A percentile compares a stretch with the other conserved stretches of the same genome.
Evolutionary conservation across 2,797 vertebrate species (phyloP).

Genomic region (Hephaestus fuliginosus): DNA sequence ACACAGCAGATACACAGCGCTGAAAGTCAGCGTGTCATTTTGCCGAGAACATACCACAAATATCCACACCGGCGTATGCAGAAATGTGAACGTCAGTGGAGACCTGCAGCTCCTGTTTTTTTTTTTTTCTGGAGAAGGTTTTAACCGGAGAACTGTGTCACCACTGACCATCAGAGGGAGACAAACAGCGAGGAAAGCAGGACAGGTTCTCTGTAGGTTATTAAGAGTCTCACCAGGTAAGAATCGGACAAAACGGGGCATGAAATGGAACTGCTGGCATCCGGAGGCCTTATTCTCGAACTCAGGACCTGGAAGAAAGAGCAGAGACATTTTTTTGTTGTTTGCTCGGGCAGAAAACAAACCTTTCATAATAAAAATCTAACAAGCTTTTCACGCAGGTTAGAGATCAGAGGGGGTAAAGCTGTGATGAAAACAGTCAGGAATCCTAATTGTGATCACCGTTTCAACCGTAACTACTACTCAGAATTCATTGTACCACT

Average conservation of each 20-base stretch:
- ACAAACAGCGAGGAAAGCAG: background rate
- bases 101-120: background rate
- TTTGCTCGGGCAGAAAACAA: background rate
- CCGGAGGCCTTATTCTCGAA: slow-evolving; percentile 81
- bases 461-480: no score
- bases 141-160: background rate
- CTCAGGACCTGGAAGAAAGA: slow-evolving; percentile 87
- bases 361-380: background rate
- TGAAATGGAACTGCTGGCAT: slow-evolving; percentile 96
- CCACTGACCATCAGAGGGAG: slow-evolving; percentile 31
- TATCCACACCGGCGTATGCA: background rate
- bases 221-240: slow-evolving; percentile 89
- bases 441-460: no score
- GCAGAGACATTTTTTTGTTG: background rate
- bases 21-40: background rate
- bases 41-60: background rate
- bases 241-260: slow-evolving; percentile 98
- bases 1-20: background rate
- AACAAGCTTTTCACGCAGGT: background rate
- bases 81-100: background rate
- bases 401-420: background rate
- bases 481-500: background rate
- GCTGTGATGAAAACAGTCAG: no score
- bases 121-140: background rate
- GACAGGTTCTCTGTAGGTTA: fast-evolving